These are phyloP conservation scores for Myiagra hebetior DNA, from an alignment of 2,113 vertebrate genomes.

Conservation along the genomic window DNA sequence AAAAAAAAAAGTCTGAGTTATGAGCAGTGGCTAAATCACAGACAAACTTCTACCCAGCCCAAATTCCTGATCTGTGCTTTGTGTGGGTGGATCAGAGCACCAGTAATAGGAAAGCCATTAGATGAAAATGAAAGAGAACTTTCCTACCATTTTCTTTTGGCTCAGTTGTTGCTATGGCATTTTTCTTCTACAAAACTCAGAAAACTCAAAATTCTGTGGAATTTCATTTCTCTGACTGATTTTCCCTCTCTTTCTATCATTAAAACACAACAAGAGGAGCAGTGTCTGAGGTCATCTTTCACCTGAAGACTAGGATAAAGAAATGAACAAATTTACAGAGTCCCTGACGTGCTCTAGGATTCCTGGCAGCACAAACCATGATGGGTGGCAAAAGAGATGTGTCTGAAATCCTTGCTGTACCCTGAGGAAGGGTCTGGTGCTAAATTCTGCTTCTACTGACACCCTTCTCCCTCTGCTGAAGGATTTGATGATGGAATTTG, in stretches of 20 bases:
- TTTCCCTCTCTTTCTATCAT: neutral
- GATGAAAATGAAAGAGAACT: neutral
- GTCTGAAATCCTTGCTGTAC: neutral
- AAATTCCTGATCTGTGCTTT: neutral
- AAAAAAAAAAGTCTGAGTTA: neutral
- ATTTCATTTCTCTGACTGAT: neutral
- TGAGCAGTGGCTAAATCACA: neutral
- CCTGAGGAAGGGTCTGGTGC: neutral
- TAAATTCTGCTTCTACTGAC: neutral
- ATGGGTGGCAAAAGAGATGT: rapidly evolving
- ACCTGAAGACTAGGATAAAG: neutral
- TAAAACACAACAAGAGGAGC: neutral
- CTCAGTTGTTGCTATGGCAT: neutral
- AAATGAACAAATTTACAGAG: neutral
- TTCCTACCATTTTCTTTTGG: neutral
- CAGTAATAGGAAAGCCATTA: neutral
- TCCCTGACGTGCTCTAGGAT: rapidly evolving
- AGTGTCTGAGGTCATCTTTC: neutral
- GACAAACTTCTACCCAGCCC: neutral
- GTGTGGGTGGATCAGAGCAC: constrained; percentile 12
- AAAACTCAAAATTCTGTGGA: neutral
- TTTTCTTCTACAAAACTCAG: neutral
- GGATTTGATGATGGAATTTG: neutral
- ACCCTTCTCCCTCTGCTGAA: neutral
- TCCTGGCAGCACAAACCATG: neutral